These are phyloP conservation scores for Coenonympha glycerion DNA, from an alignment of 2,888 invertebrate genomes.

Conservation along the genomic window DNA sequence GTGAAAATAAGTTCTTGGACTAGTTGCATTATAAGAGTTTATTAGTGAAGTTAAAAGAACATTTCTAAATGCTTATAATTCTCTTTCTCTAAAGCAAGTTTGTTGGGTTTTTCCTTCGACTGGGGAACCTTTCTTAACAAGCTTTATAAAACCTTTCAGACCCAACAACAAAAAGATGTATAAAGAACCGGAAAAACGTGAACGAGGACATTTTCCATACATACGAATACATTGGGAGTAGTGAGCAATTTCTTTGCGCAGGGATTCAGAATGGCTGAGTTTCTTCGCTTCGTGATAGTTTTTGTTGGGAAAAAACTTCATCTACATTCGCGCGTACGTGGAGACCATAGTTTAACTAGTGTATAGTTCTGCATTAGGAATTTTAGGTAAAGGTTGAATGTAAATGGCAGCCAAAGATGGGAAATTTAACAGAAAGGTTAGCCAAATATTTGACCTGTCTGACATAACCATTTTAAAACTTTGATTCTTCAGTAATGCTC, in stretches of 20 bases:
- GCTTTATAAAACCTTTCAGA: neutral
- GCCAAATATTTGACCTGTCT: too few relatives aligned
- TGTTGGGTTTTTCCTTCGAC: neutral
- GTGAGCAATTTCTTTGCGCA: constrained; percentile 11
- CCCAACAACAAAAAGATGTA: neutral
- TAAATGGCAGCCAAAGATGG: too few relatives aligned
- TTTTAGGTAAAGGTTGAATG: neutral
- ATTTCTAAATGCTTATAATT: too few relatives aligned
- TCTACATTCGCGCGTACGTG: constrained; percentile 16
- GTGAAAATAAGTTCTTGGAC: too few relatives aligned
- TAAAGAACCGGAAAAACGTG: neutral
- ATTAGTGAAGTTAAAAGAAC: too few relatives aligned
- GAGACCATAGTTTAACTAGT: neutral
- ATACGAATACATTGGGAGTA: neutral
- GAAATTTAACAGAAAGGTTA: too few relatives aligned
- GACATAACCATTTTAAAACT: too few relatives aligned
- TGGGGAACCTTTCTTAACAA: neutral
- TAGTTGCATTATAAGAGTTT: too few relatives aligned
- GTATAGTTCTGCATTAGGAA: neutral
- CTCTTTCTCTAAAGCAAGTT: too few relatives aligned
- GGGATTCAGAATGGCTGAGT: constrained; percentile 6
- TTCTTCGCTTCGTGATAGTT: constrained; percentile 15
- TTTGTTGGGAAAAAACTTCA: constrained; percentile 24
- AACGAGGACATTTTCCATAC: neutral
- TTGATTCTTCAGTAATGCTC: too few relatives aligned